Evolutionary conservation across 2,797 vertebrate genomes (phyloP).

Genomic region (Lepilemur ruficaudatus): DNA sequence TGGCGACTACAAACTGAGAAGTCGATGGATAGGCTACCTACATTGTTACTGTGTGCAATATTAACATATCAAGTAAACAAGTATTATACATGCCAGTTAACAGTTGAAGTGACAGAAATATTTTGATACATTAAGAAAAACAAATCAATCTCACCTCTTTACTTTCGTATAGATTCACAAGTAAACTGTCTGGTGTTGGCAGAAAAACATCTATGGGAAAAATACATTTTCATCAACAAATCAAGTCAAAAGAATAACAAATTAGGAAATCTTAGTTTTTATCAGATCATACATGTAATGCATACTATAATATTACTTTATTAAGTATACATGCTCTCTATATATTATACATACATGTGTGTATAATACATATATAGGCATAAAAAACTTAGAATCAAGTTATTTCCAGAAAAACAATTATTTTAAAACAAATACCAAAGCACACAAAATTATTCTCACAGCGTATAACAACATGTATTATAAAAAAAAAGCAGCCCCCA

Average conservation of each 20-base stretch:
- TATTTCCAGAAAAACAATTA: background rate
- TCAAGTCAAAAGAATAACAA: constrained; percentile 13
- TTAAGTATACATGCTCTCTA: background rate
- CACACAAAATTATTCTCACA: background rate
- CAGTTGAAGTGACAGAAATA: background rate
- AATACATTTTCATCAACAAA: constrained; percentile 64
- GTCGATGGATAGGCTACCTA: background rate
- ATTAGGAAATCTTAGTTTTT: background rate
- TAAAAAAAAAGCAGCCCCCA: background rate
- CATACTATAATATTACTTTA: background rate
- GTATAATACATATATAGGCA: background rate
- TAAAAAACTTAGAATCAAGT: background rate
- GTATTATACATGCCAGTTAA: background rate
- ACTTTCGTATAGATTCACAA: constrained; percentile 97
- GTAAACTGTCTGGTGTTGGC: constrained; percentile 95
- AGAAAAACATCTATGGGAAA: constrained; percentile 93
- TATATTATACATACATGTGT: no score
- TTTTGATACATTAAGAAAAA: constrained; percentile 22
- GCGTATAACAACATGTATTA: background rate
- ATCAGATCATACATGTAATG: background rate
- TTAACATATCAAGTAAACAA: background rate
- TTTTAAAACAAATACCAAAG: background rate
- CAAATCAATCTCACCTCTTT: constrained; percentile 89
- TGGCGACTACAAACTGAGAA: background rate
- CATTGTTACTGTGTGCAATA: background rate